Percentiles rank a stretch among this genome's conserved stretches.
Conservation (phyloP, 2,113 vertebrate genomes). For the Prietella phreatophila region DNA sequence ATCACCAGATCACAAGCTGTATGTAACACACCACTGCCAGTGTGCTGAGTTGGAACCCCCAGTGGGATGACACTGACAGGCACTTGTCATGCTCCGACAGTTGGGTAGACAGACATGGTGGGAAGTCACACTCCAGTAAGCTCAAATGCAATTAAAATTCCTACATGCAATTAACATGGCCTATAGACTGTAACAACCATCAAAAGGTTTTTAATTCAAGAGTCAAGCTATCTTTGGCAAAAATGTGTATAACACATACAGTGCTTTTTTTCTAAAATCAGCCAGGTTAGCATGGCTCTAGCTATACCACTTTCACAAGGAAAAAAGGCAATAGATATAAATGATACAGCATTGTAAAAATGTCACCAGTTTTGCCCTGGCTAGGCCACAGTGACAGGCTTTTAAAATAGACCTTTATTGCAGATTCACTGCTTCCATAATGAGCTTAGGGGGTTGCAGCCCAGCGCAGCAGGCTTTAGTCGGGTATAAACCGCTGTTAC, state of each 20-base stretch:
- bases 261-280: constrained; percentile 20
- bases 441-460: constrained; percentile 30
- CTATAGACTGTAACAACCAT: constrained; percentile 44
- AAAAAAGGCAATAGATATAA: constrained; percentile 15
- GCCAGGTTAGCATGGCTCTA: not conserved
- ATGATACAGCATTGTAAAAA: constrained; percentile 1
- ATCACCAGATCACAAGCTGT: constrained; percentile 32
- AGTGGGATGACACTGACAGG: constrained; percentile 63
- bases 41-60: constrained; percentile 50
- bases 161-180: constrained; percentile 54
- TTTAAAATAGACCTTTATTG: constrained; percentile 31
- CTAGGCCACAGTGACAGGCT: constrained; percentile 35
- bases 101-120: constrained; percentile 58
- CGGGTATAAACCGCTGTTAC: constrained; percentile 47
- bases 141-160: constrained; percentile 49
- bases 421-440: constrained; percentile 41
- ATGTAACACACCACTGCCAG: constrained; percentile 38
- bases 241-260: constrained; percentile 21
- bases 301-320: constrained; percentile 12
- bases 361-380: constrained; percentile 1
- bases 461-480: constrained; percentile 40
- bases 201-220: constrained; percentile 26
- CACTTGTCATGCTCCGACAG: constrained; percentile 67
- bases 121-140: constrained; percentile 44
- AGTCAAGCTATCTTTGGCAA: constrained; percentile 37